Evolutionary conservation across 2,113 vertebrate species (phyloP).

Genomic region (Vireo altiloquus): DNA sequence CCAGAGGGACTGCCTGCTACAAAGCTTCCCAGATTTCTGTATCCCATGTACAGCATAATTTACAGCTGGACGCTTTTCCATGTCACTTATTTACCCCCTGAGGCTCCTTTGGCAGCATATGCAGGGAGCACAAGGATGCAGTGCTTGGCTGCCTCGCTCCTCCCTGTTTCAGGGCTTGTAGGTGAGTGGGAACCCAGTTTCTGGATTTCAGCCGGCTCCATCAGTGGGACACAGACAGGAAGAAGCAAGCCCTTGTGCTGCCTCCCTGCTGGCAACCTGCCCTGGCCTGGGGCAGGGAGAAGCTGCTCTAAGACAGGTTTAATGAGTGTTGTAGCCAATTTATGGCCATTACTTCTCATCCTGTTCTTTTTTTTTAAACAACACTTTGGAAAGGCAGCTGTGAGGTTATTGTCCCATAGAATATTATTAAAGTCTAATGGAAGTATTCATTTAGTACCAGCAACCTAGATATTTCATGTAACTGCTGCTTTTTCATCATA

Average conservation of each 20-base stretch:
- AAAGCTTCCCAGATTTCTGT: not conserved
- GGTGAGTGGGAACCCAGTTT: not conserved
- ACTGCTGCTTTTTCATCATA: not conserved
- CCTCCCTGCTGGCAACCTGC: not conserved
- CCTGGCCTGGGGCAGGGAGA: not conserved
- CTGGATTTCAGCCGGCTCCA: not conserved
- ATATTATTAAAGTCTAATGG: not conserved
- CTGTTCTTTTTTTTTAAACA: not conserved
- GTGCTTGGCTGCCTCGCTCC: accelerated
- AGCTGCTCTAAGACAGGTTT: not conserved
- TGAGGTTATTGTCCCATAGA: not conserved
- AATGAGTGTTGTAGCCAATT: not conserved
- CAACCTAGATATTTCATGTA: not conserved
- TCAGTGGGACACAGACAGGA: not conserved
- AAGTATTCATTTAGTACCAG: not conserved
- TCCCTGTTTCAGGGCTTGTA: not conserved
- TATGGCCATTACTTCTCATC: not conserved
- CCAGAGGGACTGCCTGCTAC: not conserved
- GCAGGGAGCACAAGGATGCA: not conserved
- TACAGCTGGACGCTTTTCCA: not conserved
- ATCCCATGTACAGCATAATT: accelerated
- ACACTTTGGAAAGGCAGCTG: not conserved
- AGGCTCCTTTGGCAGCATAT: not conserved
- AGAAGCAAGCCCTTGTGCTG: not conserved
- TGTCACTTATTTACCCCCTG: not conserved